Percentiles rank a stretch among this genome's conserved stretches.
phyloP scores from a whole-genome alignment of 2,113 vertebrate species.

The Jaculus jaculus region DNA sequence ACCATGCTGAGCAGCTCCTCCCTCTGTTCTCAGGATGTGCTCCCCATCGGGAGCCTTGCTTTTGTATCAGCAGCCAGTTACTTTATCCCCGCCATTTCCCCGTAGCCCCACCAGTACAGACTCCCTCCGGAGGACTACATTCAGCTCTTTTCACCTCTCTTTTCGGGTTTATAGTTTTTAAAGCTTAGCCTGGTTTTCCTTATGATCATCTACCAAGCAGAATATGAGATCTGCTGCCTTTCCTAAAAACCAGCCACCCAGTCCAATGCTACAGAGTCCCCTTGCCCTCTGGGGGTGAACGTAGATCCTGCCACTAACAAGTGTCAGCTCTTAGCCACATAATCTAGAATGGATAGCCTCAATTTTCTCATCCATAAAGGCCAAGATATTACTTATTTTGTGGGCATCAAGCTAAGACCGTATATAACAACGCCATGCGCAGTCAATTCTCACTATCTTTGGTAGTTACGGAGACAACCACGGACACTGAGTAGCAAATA shows the following conservation, averaged over 20 bases:
- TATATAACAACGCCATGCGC: neutral
- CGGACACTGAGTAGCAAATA: neutral
- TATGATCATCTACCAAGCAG: neutral
- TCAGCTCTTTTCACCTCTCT: neutral
- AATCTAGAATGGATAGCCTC: neutral
- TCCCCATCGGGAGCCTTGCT: neutral
- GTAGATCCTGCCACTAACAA: neutral
- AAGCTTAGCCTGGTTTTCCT: neutral
- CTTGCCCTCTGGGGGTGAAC: neutral
- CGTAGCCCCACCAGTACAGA: neutral
- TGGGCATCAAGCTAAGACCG: neutral
- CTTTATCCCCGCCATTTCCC: neutral
- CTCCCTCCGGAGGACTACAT: neutral
- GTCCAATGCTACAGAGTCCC: neutral
- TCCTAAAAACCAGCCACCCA: neutral
- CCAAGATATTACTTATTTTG: neutral
- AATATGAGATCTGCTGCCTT: neutral
- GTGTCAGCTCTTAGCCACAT: neutral
- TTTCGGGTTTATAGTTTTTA: neutral
- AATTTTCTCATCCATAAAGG: neutral
- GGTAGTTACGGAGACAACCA: neutral
- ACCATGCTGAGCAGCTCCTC: neutral
- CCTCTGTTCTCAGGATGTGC: neutral
- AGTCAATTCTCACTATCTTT: neutral
- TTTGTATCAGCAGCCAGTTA: neutral